Evolutionary conservation across 2,797 vertebrate genomes (phyloP).

Genomic region (Rallus crepitans): DNA sequence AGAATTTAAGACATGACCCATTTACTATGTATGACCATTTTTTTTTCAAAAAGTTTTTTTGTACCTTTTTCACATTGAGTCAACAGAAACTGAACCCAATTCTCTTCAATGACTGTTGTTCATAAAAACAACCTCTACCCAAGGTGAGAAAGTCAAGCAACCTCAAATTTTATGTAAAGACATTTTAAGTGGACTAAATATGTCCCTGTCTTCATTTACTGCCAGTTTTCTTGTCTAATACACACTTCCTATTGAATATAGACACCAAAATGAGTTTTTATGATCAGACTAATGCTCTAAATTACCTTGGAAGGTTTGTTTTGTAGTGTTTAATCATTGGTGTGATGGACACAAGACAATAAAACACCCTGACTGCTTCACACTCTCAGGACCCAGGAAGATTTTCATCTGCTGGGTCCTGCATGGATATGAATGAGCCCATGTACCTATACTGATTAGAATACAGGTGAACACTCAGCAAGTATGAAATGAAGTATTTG

Average conservation of each 20-base stretch:
- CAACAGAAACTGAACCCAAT: background rate
- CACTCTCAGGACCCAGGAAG: background rate
- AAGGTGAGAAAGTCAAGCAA: background rate
- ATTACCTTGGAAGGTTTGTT: background rate
- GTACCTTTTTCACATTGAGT: background rate
- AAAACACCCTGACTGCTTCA: background rate
- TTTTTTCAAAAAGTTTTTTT: background rate
- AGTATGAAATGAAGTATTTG: background rate
- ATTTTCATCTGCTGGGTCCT: background rate
- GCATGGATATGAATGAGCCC: background rate
- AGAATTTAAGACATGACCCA: fast-evolving
- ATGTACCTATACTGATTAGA: background rate
- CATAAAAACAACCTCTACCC: background rate
- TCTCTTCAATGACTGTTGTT: background rate
- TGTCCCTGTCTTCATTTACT: background rate
- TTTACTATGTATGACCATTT: background rate
- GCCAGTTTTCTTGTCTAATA: background rate
- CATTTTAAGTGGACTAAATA: background rate
- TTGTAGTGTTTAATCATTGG: background rate
- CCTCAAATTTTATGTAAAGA: background rate
- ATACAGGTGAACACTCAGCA: background rate
- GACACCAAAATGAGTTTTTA: background rate
- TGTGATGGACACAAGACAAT: background rate
- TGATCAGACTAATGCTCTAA: background rate
- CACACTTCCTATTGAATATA: background rate